Evolutionary conservation across 2,797 vertebrate genomes (phyloP).

Genomic region (Hippocampus kuda): DNA sequence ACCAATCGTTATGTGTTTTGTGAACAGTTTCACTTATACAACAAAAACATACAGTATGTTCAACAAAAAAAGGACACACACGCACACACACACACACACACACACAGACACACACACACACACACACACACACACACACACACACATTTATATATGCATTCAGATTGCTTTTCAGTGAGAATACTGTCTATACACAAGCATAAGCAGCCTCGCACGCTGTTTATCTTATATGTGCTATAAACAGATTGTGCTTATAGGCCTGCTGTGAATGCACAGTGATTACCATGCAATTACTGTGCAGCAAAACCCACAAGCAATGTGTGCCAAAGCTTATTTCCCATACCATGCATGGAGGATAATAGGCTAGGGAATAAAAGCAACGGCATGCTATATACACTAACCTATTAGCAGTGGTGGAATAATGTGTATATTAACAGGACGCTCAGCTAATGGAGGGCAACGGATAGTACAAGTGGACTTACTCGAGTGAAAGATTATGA

Average conservation of each 20-base stretch:
- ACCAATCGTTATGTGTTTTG: not conserved
- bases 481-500: not conserved
- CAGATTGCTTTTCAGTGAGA: not conserved
- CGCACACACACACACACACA: not conserved
- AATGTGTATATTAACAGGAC: conserved; percentile 1
- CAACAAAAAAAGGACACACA: not conserved
- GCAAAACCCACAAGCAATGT: conserved; percentile 8
- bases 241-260: conserved; percentile 6
- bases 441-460: not conserved
- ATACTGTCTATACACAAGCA: not conserved
- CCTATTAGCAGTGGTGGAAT: not conserved
- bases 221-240: conserved; percentile 4
- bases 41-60: not conserved
- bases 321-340: conserved; percentile 4
- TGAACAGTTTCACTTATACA: not conserved
- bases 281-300: conserved; percentile 7
- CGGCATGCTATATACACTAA: not conserved
- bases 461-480: not conserved
- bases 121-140: not conserved
- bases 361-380: not conserved
- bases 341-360: conserved; percentile 4
- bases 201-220: not conserved
- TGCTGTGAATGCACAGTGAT: conserved; percentile 4
- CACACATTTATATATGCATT: not conserved
- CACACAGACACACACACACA: not conserved